Evolutionary conservation across 2,888 invertebrate species (phyloP), one percentile per base, ranked within the genome.

Genomic region (Drosophila crucigera): DNA sequence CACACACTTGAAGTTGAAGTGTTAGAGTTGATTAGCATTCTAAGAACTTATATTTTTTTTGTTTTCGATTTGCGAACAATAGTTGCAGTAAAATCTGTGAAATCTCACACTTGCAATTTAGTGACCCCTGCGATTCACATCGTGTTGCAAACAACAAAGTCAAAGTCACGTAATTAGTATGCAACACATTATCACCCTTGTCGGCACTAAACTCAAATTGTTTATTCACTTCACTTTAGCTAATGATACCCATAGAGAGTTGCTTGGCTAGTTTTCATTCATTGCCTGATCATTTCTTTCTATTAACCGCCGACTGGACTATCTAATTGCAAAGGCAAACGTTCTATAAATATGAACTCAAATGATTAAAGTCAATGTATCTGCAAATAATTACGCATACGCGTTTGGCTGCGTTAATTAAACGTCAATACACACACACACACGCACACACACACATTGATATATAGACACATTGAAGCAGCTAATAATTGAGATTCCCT

Each of bases 401-500:
- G 65, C 47, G 25, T n/a, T 74, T 55, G 30, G 43, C 41, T 41
- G 49, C 63, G 68, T 73, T 80, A 81, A 80, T 83, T 82, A 83
- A 68, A 68, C 31, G 59, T 50, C 65, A 76, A 59, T 53, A 64
- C 55, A 69, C 60, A 53, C 64, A 59, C 19, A 33, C 59, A 52
- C 54, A 47, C 22, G 47, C 14, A 10, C 53, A 52, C 54, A 47
- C 22, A 52, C 14, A 11, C 54, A 47, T n/a, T 47, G 33, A 11
- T 22, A 19, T 22, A 71, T 11, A 19, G 31, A 35, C 35, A 53
- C 31, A 53, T 71, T 75, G 66, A 63, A 78, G 78, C 55, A 60
- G 75, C 58, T 78, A 73, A 83, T 86, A 88, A 90, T 85, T 88
- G 78, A 66, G 60, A 73, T 68, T 79, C 68, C 80, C 55, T 60